Percentiles rank a stretch among this genome's conserved stretches.
Conservation (phyloP, 2,888 invertebrate genomes). For the Alitta virens region DNA sequence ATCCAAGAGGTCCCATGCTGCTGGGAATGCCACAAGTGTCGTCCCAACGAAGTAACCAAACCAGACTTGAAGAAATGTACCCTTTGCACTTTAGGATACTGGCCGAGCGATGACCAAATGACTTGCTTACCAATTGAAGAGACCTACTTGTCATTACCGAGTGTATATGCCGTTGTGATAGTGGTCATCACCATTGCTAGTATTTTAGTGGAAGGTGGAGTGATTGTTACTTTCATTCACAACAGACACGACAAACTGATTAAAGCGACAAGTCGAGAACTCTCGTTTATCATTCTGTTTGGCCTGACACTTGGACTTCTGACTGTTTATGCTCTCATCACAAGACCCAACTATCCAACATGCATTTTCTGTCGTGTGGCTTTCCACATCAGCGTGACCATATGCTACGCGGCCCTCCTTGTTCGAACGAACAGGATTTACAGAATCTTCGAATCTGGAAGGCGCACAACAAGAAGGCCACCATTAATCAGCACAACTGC, state of each 20-base stretch:
- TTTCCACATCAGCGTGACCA: not conserved
- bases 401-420: not conserved
- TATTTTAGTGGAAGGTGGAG: not conserved
- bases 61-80: not conserved
- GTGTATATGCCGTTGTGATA: not conserved
- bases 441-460: not conserved
- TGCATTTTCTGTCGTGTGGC: not conserved
- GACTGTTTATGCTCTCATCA: not conserved
- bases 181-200: not conserved
- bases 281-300: not conserved
- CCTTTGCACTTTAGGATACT: not conserved
- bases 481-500: not conserved
- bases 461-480: not conserved
- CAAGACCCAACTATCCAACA: not conserved
- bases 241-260: not conserved
- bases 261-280: not conserved
- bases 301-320: not conserved
- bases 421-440: not conserved
- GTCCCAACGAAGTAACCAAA: not conserved
- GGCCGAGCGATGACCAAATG: not conserved
- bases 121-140: not conserved
- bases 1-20: slow-evolving; percentile 1
- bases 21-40: slow-evolving; percentile 3
- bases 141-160: not conserved
- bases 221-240: not conserved